Evolutionary conservation across 30 jellyfish, hydroid and myxozoan genomes (phyloP), one percentile per base, ranked within the genome.

Genomic region (Clytia hemisphaerica): DNA sequence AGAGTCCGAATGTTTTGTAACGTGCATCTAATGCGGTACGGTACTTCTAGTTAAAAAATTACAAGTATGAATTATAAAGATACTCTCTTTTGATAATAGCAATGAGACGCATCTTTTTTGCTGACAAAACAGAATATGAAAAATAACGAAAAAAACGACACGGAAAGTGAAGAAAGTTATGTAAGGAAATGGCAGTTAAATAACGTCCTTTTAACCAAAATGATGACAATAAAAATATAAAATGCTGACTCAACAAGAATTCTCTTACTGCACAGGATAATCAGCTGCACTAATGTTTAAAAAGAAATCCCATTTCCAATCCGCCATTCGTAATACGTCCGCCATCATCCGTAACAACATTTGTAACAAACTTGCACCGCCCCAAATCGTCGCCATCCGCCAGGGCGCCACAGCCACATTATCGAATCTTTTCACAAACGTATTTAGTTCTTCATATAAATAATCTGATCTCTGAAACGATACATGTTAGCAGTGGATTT

Each of bases 381-480:
- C 96, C 96, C 96, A 86, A 40, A 86, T 86, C 32, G 96, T 86
- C 15, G 96, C 96, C 93, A 86, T 86, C 58, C 96, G 69, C 96
- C 96, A 86, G 2, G 93, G 92, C 6, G 96, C 96, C 4, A 86
- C 74, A 4, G 85, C 94, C 16, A 76, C 80, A 67, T 86, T 86
- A 12, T 79, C 72, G 66, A 76, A 86, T 48, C 66, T 55, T 30
- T 82, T 36, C 3, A 78, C 80, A 45, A 86, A 50, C 12, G 62
- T 76, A 48, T 45, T 35, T 1, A 86, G 75, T 53, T 86, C 86
- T 27, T 91, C 47, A 55, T 86, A 73, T 40, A 86, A 37, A 53
- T 78, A 86, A 47, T 86, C 77, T 12, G 96, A 86, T 37, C 96
- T 63, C 96, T 85, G 61, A 18, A 51, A 61, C 47, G 37, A 64